These are phyloP conservation scores for Rhamphomyia laevipes DNA, from an alignment of 2,888 invertebrate genomes.

Conservation along the genomic window DNA sequence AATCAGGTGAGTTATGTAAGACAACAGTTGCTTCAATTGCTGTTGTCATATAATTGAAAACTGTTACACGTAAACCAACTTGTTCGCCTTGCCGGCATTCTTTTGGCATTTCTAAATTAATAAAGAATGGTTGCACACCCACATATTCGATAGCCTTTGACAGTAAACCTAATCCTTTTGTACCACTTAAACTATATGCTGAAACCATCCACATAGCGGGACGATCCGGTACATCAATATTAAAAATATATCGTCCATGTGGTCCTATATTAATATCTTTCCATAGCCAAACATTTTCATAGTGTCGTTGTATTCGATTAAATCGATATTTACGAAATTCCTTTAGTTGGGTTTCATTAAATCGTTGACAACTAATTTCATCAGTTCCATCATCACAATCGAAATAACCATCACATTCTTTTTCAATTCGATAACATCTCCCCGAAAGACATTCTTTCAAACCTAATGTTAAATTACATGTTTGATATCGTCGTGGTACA, in stretches of 20 bases:
- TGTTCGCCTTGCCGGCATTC: slow-evolving; percentile 83
- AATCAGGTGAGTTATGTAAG: slow-evolving; percentile 70
- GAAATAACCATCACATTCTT: slow-evolving; percentile 62
- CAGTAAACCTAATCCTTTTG: slow-evolving; percentile 78
- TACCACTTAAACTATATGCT: slow-evolving; percentile 80
- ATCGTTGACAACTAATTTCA: slow-evolving; percentile 60
- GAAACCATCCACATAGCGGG: slow-evolving; percentile 91
- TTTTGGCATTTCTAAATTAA: slow-evolving; percentile 84
- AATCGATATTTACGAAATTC: slow-evolving; percentile 69
- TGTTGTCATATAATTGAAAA: slow-evolving; percentile 86
- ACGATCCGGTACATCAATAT: slow-evolving; percentile 66
- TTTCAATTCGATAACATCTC: slow-evolving; percentile 61
- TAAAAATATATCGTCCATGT: slow-evolving; percentile 79
- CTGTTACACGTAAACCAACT: slow-evolving; percentile 79
- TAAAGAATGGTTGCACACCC: slow-evolving; percentile 86
- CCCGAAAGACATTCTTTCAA: slow-evolving; percentile 70
- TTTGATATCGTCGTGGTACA: slow-evolving; percentile 52
- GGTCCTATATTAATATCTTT: slow-evolving; percentile 86
- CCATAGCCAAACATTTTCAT: slow-evolving; percentile 95
- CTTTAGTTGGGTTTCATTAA: slow-evolving; percentile 54
- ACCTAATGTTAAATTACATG: slow-evolving; percentile 63
- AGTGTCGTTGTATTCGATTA: slow-evolving; percentile 79
- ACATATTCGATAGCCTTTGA: slow-evolving; percentile 71
- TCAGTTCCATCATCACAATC: slow-evolving; percentile 83
- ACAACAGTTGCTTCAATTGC: slow-evolving; percentile 79